Conservation (phyloP, 2,113 vertebrate genomes). For the Phylloscopus whistleri region DNA sequence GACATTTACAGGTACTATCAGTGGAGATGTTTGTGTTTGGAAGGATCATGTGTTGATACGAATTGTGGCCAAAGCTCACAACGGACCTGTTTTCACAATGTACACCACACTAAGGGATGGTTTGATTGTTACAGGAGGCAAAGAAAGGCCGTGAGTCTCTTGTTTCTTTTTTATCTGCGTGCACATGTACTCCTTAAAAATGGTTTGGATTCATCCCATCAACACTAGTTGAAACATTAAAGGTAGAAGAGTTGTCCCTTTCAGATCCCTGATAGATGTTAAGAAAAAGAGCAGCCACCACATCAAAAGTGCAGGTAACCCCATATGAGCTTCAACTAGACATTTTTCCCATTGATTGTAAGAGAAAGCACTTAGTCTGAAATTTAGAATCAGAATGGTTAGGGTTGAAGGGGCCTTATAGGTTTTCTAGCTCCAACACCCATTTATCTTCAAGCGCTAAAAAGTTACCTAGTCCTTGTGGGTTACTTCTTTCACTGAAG, state of each 20-base stretch:
- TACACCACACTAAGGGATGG: constrained; percentile 96
- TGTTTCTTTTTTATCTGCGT: background rate
- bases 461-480: background rate
- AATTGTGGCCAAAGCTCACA: constrained; percentile 97
- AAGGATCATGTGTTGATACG: constrained; percentile 93
- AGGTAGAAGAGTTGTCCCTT: background rate
- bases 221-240: background rate
- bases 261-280: background rate
- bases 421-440: background rate
- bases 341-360: background rate
- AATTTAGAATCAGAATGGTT: background rate
- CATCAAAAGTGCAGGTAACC: background rate
- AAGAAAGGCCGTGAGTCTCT: constrained; percentile 93
- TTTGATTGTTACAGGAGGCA: constrained; percentile 96
- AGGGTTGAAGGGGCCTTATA: background rate
- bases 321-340: background rate
- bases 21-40: constrained; percentile 99
- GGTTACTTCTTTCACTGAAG: background rate
- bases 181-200: background rate
- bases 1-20: constrained; percentile 99
- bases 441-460: background rate
- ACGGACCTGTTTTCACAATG: constrained; percentile 97
- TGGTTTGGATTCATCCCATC: background rate
- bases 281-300: background rate
- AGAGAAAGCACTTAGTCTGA: background rate